phyloP scores from a whole-genome alignment of 2,113 vertebrate species.

The Labeo rohita region DNA sequence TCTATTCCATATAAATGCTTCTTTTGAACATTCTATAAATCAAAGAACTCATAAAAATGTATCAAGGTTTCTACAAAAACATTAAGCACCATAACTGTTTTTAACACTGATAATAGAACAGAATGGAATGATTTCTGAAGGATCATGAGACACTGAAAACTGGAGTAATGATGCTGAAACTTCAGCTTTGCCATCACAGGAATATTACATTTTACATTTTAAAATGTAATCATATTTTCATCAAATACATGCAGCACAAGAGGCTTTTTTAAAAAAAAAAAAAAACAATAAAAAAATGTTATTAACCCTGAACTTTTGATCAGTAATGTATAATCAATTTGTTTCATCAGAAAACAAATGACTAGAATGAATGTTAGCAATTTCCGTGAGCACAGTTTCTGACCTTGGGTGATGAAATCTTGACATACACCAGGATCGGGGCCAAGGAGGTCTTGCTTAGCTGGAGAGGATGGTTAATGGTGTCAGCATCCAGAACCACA shows the following conservation, averaged over 20 bases:
- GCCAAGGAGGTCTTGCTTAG: constrained; percentile 96
- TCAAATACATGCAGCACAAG: no score
- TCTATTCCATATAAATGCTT: not conserved
- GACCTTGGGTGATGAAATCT: constrained; percentile 98
- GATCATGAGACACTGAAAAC: not conserved
- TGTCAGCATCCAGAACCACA: constrained; percentile 94
- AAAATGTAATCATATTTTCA: no score
- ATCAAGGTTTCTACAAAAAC: not conserved
- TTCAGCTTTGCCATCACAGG: not conserved
- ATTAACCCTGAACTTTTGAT: not conserved
- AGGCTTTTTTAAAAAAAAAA: no score
- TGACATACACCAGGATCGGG: constrained; percentile 94
- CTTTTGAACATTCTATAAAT: not conserved
- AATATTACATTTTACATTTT: not conserved
- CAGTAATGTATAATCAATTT: not conserved
- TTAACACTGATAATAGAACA: not conserved
- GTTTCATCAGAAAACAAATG: not conserved
- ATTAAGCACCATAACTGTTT: not conserved
- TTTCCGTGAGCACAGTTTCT: not conserved
- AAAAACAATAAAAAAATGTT: not conserved
- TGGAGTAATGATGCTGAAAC: not conserved
- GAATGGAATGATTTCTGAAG: no score
- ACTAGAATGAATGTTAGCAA: not conserved
- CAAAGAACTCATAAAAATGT: not conserved
- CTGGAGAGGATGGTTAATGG: constrained; percentile 95